These are phyloP conservation scores for Gasterosteus aculeatus DNA, from an alignment of 2,113 vertebrate genomes.

Conservation along the genomic window DNA sequence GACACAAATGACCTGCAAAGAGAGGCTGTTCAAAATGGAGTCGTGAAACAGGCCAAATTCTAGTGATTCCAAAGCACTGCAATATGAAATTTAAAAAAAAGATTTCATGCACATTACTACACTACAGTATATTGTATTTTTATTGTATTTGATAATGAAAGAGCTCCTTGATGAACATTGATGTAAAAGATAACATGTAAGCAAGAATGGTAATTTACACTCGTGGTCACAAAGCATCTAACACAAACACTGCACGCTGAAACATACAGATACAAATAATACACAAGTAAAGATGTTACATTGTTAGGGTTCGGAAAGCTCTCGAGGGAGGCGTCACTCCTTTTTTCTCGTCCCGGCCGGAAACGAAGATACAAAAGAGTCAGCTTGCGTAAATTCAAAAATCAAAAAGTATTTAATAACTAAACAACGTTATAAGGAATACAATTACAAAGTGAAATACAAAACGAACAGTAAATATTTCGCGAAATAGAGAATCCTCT, in stretches of 20 bases:
- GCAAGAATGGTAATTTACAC: not conserved
- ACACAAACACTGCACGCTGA: not conserved
- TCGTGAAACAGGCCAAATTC: not conserved
- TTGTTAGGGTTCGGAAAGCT: too few relatives aligned
- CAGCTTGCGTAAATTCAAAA: too few relatives aligned
- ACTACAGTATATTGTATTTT: not conserved
- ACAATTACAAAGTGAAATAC: too few relatives aligned
- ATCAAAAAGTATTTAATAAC: too few relatives aligned
- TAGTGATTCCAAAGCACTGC: not conserved
- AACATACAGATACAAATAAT: not conserved
- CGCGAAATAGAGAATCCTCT: too few relatives aligned
- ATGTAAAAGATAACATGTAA: not conserved
- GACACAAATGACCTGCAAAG: not conserved
- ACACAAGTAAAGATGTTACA: not conserved
- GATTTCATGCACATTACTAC: not conserved
- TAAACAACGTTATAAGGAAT: too few relatives aligned
- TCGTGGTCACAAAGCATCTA: not conserved
- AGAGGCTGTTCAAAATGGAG: slow-evolving; percentile 51
- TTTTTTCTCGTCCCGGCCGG: too few relatives aligned
- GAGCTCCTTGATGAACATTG: not conserved
- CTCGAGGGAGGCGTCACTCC: too few relatives aligned
- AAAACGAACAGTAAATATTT: too few relatives aligned
- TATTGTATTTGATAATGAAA: not conserved
- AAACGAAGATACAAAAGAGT: too few relatives aligned
- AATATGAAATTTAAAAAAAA: not conserved